These are phyloP conservation scores for Archips xylosteana DNA, from an alignment of 2,888 invertebrate species.

Conservation along the genomic window DNA sequence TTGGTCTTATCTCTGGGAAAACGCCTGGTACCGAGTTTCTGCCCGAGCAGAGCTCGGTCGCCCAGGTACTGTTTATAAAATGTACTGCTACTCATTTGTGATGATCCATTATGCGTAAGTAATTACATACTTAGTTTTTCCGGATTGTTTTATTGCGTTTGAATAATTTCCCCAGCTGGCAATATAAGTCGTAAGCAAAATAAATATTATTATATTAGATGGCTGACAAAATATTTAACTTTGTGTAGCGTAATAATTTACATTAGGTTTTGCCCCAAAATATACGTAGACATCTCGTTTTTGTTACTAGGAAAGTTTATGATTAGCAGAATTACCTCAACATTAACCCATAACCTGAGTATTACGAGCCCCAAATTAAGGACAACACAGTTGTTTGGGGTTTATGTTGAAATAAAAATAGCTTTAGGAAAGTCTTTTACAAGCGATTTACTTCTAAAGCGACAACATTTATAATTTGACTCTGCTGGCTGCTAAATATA, in stretches of 20 bases:
- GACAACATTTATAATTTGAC: not conserved
- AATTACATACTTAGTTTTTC: not conserved
- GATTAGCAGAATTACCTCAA: not conserved
- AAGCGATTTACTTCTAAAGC: not conserved
- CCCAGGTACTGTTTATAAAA: not conserved
- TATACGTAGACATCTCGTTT: not conserved
- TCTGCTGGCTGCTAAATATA: not conserved
- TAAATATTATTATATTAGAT: not conserved
- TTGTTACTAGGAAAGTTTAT: not conserved
- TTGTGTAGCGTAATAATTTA: not conserved
- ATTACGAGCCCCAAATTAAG: not conserved
- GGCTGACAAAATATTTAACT: not conserved
- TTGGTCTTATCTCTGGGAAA: too few species aligned
- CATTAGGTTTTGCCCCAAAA: not conserved
- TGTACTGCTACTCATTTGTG: constrained; percentile 5
- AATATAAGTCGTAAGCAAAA: not conserved
- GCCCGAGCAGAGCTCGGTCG: too few species aligned
- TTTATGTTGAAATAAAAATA: not conserved
- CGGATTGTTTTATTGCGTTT: not conserved
- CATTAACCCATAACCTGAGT: not conserved
- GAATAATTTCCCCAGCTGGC: not conserved
- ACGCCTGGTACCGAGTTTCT: too few species aligned
- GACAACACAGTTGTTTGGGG: not conserved
- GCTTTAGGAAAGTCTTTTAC: not conserved
- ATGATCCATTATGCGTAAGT: not conserved